A percentile compares a stretch with the other conserved stretches of the same genome.
Evolutionary conservation across 2,888 invertebrate species (phyloP).

Genomic region (Steromphala cineraria): DNA sequence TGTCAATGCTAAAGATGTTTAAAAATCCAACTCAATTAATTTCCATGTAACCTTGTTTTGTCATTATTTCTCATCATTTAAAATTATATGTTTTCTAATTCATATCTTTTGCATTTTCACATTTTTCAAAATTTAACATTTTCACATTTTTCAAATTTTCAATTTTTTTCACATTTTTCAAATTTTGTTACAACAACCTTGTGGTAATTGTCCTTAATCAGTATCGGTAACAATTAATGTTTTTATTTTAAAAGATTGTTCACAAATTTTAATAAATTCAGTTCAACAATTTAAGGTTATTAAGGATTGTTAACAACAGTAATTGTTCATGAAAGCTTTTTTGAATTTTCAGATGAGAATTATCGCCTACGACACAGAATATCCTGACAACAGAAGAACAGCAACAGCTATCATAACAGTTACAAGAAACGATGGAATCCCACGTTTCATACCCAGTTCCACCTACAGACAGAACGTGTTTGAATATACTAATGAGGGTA

Average conservation of each 20-base stretch:
- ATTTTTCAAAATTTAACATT: no score
- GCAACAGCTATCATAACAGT: conserved; percentile 57
- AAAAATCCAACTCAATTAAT: no score
- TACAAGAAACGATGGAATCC: conserved; percentile 46
- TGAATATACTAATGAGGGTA: conserved; percentile 53
- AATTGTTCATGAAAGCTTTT: background rate
- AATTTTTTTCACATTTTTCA: no score
- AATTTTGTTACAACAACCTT: no score
- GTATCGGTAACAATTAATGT: background rate
- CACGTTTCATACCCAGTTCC: conserved; percentile 41
- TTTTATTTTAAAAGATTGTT: no score
- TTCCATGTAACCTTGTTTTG: no score
- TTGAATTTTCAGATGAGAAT: conserved; percentile 49
- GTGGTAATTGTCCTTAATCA: background rate
- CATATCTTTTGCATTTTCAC: no score
- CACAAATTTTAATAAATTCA: no score
- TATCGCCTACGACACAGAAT: conserved; percentile 56
- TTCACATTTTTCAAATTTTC: no score
- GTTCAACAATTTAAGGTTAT: background rate
- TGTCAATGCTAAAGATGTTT: no score
- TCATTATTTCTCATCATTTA: no score
- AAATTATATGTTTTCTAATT: no score
- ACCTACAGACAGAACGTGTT: conserved; percentile 44
- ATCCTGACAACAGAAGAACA: conserved; percentile 53
- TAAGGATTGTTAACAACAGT: background rate